Base-by-base conservation (phyloP, 2,888 invertebrate genomes). In the Pogonocherus hispidulus region DNA sequence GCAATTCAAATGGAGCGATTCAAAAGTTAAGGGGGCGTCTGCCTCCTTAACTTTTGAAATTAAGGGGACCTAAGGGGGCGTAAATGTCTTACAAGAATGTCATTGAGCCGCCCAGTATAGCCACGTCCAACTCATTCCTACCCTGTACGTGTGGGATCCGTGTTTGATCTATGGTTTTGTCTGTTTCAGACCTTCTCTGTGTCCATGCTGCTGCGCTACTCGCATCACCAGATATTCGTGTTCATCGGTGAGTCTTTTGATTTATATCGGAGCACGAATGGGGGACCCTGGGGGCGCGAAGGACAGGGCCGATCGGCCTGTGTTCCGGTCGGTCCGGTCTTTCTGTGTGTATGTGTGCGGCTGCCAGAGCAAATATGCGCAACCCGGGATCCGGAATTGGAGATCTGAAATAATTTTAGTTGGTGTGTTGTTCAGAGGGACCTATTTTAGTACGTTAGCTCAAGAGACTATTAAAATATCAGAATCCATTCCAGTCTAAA, bases 221-320 rank as follows among this genome's bases (percentile, higher is more conserved):
- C 99, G 9, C 99, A 99, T 87, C 99, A 99, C 86, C 99, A 99
- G 88, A 99, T 99, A 83, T 99, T 99, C 87, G 93, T 99, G 71
- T 99, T 99, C 84, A 99, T 99, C 80, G 97, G 98, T 97, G 88
- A 93, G 93, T 91, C 69, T 59, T 66, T 75, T 72, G 73, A 75
- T 75, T 76, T 79, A 78, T 75, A 74, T 55, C 72, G 69, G 76
- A 74, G 73, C 77, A 79, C 78, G 77, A 72, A 46, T 35, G 41
- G 72, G 63, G 70, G 75, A 75, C 72, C 62, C 64, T n/a, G n/a
- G 76, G 75, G 67, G 66, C 59, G 11, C 35, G 22, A 35, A 5
- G 62, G 51, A 20, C 49, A 51, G 62, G 49, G 51, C 35, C 68
- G 71, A 67, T 63, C 66, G 32, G 59, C 22, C 52, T 22, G 16